Base-by-base conservation (phyloP, 2,113 vertebrate genomes). In the Poecilia latipinna region DNA sequence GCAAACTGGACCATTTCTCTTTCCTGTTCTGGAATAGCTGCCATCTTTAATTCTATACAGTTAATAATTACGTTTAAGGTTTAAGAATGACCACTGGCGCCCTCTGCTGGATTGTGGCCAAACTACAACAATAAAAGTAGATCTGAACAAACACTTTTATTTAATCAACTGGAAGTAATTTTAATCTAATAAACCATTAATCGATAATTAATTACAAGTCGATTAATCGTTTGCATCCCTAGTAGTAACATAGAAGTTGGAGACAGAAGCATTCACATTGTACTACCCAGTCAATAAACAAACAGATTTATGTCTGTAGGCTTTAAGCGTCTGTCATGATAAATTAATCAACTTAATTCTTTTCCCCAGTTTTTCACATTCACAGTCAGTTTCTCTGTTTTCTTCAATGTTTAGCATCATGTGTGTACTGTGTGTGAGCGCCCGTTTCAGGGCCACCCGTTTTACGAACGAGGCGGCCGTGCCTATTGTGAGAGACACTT, bases 401-500 rank as follows among this genome's bases (percentile, higher is more conserved):
- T 68, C 48, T 8, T 71, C 70, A 66, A 75, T 68, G 0, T 44
- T 35, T 65, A 94, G 92, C 93, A 94, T 75, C 92, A 93, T 61
- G 92, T 94, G 37, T 94, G 93, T 75, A 82, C 92, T 61, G 81
- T 93, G 44, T 94, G 93, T 35, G 93, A 93, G 88, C 91, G 92
- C 31, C 87, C 92, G 0, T 94, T 94, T 91, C 92, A 94, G 75
- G 93, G 93, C 67, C 92, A 94, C 79, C 91, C 91, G 0, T 93
- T 90, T 88, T 93, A 86, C 83, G 92, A 93, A 73, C 92, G 93
- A 70, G 85, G 79, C 24, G 92, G 92, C 28, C 93, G 26, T 3
- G 90, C 91, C 78, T 94, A 93, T 88, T 94, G 93, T 68, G 91
- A 93, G 79, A 92, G 80, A 78, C 94, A 93, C 87, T 94, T 93